These are phyloP conservation scores for Capromys pilorides DNA, from an alignment of 2,797 vertebrate genomes.

Conservation along the genomic window DNA sequence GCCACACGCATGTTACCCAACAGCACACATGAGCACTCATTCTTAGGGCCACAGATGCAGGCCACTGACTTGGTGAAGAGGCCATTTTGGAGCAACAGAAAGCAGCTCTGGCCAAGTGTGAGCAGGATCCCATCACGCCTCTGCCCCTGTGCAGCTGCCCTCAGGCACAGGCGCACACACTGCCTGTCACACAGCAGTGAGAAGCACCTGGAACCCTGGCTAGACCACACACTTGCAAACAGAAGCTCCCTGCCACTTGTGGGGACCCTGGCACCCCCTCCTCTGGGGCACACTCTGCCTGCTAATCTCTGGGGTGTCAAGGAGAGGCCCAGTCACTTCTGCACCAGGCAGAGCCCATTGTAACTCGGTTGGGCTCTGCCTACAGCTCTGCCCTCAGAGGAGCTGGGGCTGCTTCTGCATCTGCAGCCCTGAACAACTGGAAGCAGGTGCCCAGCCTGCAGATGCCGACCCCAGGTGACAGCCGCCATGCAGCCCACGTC, in stretches of 20 bases:
- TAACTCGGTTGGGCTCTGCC: slow-evolving; percentile 34
- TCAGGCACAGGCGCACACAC: not conserved
- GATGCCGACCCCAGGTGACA: not conserved
- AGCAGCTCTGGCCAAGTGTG: not conserved
- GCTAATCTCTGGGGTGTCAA: not conserved
- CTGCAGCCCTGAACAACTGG: not conserved
- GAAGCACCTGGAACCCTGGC: not conserved
- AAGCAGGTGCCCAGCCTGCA: not conserved
- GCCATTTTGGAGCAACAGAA: not conserved
- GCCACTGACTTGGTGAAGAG: not conserved
- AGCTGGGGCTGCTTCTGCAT: not conserved
- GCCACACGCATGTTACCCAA: not conserved
- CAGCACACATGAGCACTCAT: not conserved
- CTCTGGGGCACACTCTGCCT: not conserved
- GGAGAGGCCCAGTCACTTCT: slow-evolving; percentile 12
- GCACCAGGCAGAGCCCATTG: not conserved
- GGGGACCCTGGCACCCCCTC: not conserved
- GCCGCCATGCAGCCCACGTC: not conserved
- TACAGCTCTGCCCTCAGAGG: not conserved
- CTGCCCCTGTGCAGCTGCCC: not conserved
- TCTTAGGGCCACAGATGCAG: not conserved
- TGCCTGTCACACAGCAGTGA: not conserved
- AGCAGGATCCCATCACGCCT: not conserved
- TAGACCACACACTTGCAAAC: not conserved
- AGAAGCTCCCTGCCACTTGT: not conserved